A percentile compares a stretch with the other conserved stretches of the same genome.
phyloP scores from a whole-genome alignment of 2,888 invertebrate genomes.

The Brenthis hecate region DNA sequence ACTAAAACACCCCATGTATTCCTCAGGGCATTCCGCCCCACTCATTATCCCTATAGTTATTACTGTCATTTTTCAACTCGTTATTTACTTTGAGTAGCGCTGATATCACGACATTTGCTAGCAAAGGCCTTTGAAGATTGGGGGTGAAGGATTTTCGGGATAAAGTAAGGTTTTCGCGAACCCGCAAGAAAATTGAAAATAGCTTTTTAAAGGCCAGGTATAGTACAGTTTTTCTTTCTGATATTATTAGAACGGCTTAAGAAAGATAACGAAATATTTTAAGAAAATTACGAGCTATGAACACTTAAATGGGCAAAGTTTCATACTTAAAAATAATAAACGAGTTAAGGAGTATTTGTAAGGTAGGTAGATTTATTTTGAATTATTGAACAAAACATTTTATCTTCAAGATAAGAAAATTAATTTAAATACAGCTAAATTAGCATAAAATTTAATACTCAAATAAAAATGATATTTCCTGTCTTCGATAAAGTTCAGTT shows the following conservation, averaged over 20 bases:
- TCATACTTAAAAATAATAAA: no score
- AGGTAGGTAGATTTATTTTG: no score
- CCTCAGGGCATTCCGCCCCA: slow-evolving; percentile 78
- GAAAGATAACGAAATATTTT: neutral
- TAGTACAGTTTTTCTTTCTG: neutral
- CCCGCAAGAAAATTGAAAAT: slow-evolving; percentile 75
- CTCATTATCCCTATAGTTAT: slow-evolving; percentile 81
- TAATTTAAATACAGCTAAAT: no score
- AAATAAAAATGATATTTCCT: no score
- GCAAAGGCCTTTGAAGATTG: slow-evolving; percentile 69
- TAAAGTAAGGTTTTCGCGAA: slow-evolving; percentile 61
- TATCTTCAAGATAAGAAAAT: no score
- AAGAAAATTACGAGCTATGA: neutral
- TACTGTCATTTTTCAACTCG: slow-evolving; percentile 83
- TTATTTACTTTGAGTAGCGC: slow-evolving; percentile 80
- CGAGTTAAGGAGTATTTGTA: no score
- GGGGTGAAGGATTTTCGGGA: slow-evolving; percentile 66
- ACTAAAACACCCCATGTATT: slow-evolving; percentile 69
- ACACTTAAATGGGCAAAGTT: no score
- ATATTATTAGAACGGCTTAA: neutral
- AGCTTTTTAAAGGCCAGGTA: slow-evolving; percentile 60
- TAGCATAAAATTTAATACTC: no score
- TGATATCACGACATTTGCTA: slow-evolving; percentile 79
- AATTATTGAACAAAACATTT: no score
- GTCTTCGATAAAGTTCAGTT: no score